These are phyloP conservation scores for Cryptotis parvus DNA, from an alignment of 2,113 vertebrate species.

Conservation along the genomic window DNA sequence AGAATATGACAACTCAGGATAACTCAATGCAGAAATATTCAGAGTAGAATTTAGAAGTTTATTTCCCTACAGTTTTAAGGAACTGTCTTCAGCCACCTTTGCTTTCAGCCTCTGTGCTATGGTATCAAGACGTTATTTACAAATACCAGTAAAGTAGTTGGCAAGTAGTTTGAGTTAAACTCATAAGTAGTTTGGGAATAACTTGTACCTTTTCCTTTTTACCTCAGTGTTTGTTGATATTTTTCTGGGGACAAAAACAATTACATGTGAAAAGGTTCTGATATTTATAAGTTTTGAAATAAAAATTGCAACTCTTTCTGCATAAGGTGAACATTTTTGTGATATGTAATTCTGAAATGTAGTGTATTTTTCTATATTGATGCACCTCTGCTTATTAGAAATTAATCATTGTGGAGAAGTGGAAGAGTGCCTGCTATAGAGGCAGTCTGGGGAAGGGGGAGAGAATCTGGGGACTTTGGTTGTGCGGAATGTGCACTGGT, in stretches of 20 bases:
- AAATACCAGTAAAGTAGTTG: not conserved
- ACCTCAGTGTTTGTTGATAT: not conserved
- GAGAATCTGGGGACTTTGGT: too few relatives aligned
- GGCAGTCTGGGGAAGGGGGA: too few relatives aligned
- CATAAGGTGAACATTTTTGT: not conserved
- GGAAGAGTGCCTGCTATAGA: too few relatives aligned
- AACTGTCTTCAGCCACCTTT: too few relatives aligned
- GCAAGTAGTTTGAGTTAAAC: too few relatives aligned
- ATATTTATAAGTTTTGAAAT: not conserved
- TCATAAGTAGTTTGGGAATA: not conserved
- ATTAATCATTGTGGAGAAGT: too few relatives aligned
- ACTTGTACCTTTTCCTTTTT: not conserved
- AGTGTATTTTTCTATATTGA: not conserved
- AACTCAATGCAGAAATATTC: not conserved
- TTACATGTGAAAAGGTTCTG: not conserved
- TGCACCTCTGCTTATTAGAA: not conserved
- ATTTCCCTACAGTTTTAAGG: not conserved
- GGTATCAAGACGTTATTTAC: too few relatives aligned
- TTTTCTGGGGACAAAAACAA: not conserved
- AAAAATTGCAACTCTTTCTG: not conserved
- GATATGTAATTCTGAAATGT: not conserved
- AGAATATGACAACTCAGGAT: not conserved
- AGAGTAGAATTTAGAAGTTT: not conserved
- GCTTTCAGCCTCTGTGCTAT: too few relatives aligned
- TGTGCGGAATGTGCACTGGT: too few relatives aligned